These are phyloP conservation scores for Lepus townsendii DNA, from an alignment of 2,797 vertebrate genomes.

Conservation along the genomic window DNA sequence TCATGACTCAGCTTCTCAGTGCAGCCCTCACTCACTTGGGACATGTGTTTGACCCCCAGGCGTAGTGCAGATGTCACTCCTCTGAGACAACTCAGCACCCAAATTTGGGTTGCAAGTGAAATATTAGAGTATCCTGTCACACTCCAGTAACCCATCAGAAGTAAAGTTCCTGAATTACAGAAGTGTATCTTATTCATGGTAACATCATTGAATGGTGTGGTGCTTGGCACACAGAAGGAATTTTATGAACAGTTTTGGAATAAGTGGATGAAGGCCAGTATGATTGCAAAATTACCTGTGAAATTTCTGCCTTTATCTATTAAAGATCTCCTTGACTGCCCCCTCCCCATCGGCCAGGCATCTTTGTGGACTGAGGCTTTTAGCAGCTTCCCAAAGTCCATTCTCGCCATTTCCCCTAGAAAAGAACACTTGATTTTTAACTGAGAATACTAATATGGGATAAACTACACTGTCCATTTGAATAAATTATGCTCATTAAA, in stretches of 20 bases:
- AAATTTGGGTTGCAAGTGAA: not conserved
- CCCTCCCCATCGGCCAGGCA: not conserved
- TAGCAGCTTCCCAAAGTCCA: not conserved
- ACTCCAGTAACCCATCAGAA: not conserved
- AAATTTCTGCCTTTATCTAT: not conserved
- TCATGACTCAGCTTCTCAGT: not conserved
- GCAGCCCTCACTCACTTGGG: not conserved
- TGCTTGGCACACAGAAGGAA: not conserved
- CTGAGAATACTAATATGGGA: not conserved
- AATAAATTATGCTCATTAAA: not conserved
- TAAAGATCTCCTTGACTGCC: not conserved
- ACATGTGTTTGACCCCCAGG: not conserved
- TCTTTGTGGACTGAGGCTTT: not conserved
- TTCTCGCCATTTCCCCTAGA: conserved; percentile 4
- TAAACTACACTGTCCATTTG: not conserved
- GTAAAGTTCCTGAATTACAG: not conserved
- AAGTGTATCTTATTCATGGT: not conserved
- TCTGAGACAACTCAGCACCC: not conserved
- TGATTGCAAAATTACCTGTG: not conserved
- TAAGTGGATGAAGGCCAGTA: not conserved
- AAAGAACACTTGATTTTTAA: not conserved
- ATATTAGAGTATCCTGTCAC: not conserved
- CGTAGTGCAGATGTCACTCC: not conserved
- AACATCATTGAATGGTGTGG: not conserved
- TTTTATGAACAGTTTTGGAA: not conserved